Conservation (phyloP, 1,140 invertebrate genomes). For the Trachymyrmex septentrionalis region DNA sequence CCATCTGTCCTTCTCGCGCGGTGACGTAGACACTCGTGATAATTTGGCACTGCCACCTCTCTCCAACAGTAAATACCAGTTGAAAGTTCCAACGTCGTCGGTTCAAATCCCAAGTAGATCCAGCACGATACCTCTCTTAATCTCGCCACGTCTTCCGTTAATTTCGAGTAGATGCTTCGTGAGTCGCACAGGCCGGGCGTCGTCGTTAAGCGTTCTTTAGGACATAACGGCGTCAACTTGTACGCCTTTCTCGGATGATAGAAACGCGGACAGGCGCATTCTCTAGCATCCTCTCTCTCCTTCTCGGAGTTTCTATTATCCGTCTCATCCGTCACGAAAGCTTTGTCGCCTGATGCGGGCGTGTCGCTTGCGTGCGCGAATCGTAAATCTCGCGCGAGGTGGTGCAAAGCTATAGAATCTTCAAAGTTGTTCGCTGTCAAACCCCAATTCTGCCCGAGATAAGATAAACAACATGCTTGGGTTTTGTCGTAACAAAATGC, state of each 20-base stretch:
- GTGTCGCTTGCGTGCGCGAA: constrained; percentile 41
- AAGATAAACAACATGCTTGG: background rate
- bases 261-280: constrained; percentile 22
- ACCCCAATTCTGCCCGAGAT: constrained; percentile 25
- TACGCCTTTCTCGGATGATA: constrained; percentile 44
- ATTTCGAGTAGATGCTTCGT: constrained; percentile 46
- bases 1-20: constrained; percentile 12
- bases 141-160: constrained; percentile 51
- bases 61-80: constrained; percentile 48
- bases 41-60: constrained; percentile 47
- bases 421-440: constrained; percentile 46
- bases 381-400: constrained; percentile 49
- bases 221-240: constrained; percentile 55
- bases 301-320: constrained; percentile 53
- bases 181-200: constrained; percentile 32
- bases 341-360: constrained; percentile 56
- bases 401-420: constrained; percentile 30
- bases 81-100: constrained; percentile 51
- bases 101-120: constrained; percentile 57
- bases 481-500: background rate
- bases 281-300: background rate
- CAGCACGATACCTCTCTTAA: constrained; percentile 55
- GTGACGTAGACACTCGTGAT: constrained; percentile 51
- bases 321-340: constrained; percentile 46
- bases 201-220: constrained; percentile 54